Base-by-base conservation (phyloP, 2,888 invertebrate species). In the Masnerella sp. region DNA sequence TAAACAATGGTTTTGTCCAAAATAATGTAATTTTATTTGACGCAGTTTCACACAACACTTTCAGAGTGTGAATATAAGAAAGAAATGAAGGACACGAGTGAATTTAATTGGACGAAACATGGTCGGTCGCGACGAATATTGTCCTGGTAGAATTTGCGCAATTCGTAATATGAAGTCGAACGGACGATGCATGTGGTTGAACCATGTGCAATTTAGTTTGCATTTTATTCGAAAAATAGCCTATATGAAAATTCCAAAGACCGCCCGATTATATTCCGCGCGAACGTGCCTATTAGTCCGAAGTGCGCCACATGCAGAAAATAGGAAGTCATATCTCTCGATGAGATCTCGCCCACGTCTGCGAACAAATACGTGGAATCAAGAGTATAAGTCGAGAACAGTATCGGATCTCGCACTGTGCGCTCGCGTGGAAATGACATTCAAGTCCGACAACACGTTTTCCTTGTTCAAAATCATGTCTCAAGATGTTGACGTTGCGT, bases 121-220 rank as follows among this genome's bases (percentile, higher is more conserved):
- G 18, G 49, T 8, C 15, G 9, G 12, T 40, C 36, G 38, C 22
- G 34, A 58, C 43, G 58, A 58, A 68, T 59, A 68, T 58, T 51
- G 18, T 68, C 43, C 20, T 43, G 2, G 4, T 14, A 58, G 58
- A 51, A 67, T 58, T 67, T 51, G 43, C 43, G 68, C 51, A 59
- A 56, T 67, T 67, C 49, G 56, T 67, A 58, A 52, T 59, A 59
- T 59, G 52, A 47, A 61, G 38, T 14, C 22, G 47, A 20, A 36
- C 43, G 20, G 14, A 15, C 28, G 51, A 17, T 18, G 34, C 45
- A 43, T 52, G 69, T 47, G 52, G 54, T 54, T 59, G 61, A 52
- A 69, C 54, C 59, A 69, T 69, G 69, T 52, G 61, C 69, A 70
- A 62, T 61, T 54, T 56, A 49, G 56, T 56, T 61, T 56, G 36